Percentiles rank a stretch among this genome's conserved stretches.
These are phyloP conservation scores for Lucinisca nassula DNA, from an alignment of 2,888 invertebrate genomes.

Conservation along the genomic window DNA sequence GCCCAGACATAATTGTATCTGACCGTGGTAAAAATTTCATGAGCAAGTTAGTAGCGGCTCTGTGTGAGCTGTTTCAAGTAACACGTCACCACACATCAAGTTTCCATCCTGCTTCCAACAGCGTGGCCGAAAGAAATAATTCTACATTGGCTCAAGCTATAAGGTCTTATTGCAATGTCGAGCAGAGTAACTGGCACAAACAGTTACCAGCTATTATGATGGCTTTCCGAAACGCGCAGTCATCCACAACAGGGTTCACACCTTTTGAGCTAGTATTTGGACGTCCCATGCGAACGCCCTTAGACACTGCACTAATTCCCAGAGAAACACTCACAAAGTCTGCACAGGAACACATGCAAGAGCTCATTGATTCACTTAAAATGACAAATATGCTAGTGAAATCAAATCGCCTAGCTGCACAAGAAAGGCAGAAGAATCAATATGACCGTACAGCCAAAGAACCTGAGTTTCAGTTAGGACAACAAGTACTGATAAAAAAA, in stretches of 20 bases:
- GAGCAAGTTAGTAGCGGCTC: conserved; percentile 58
- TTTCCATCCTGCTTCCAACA: conserved; percentile 67
- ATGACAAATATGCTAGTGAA: conserved; percentile 26
- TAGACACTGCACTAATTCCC: conserved; percentile 40
- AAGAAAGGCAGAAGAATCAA: conserved; percentile 37
- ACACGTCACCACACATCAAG: conserved; percentile 60
- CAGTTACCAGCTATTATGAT: conserved; percentile 55
- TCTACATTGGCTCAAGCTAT: conserved; percentile 55
- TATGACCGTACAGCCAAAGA: conserved; percentile 42
- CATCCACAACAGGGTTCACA: conserved; percentile 37
- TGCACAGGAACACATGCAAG: conserved; percentile 32
- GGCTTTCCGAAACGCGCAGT: conserved; percentile 56
- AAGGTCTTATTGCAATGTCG: conserved; percentile 47
- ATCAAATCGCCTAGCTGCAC: conserved; percentile 13
- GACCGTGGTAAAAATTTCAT: conserved; percentile 65
- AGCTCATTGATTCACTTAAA: conserved; percentile 1
- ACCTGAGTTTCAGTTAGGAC: conserved; percentile 13
- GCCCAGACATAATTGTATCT: conserved; percentile 50
- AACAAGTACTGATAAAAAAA: conserved; percentile 20
- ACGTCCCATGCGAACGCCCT: conserved; percentile 28
- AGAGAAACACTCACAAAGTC: background rate
- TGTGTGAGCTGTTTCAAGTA: conserved; percentile 68
- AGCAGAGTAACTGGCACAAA: conserved; percentile 57
- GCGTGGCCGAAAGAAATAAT: conserved; percentile 55
- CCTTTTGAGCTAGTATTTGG: conserved; percentile 46